Base-by-base conservation (phyloP, 2,888 invertebrate genomes). In the Agriopis leucophaearia region DNA sequence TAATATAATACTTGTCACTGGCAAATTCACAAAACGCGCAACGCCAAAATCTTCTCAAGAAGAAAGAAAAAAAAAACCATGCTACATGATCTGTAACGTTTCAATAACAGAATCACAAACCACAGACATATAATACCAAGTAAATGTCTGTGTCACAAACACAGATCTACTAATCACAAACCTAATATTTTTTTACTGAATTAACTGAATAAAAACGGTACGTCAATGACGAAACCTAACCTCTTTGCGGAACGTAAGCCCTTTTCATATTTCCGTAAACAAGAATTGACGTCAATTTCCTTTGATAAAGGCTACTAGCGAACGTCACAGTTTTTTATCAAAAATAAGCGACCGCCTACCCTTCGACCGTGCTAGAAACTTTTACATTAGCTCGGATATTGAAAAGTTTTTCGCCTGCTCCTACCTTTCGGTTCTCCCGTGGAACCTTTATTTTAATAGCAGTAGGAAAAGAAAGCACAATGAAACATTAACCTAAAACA, bases 401-500 rank as follows among this genome's bases (percentile, higher is more conserved):
- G 69, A 72, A 72, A 74, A 68, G 64, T 73, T 72, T 72, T 70
- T 47, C 55, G 38, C 64, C 64, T 69, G 61, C 64, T 54, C 48
- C 9, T n/a, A n/a, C n/a, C n/a, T n/a, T n/a, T n/a, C 35, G 16
- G 0, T 13, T 8, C 55, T 66, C 63, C 42, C 36, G 15, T 10
- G 16, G 35, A 64, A 4, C 45, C 63, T 69, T 69, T 68, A 67
- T 68, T 68, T 71, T 50, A 50, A 69, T 59, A 65, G 57, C 63
- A 62, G 52, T 71, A 58, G 48, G 57, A 71, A 60, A 71, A 67
- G 60, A 70, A 65, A 68, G 52, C 36, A 60, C 70, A 74, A 74
- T 73, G 64, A 73, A 72, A 64, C 74, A 74, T 73, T 73, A 71
- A 65, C 68, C 64, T 70, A 64, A 70, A 71, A 72, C 70, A 71